Evolutionary conservation across 2,888 invertebrate genomes (phyloP), one percentile per base, ranked within the genome.

Genomic region (Amblyjoppa fuscipennis): DNA sequence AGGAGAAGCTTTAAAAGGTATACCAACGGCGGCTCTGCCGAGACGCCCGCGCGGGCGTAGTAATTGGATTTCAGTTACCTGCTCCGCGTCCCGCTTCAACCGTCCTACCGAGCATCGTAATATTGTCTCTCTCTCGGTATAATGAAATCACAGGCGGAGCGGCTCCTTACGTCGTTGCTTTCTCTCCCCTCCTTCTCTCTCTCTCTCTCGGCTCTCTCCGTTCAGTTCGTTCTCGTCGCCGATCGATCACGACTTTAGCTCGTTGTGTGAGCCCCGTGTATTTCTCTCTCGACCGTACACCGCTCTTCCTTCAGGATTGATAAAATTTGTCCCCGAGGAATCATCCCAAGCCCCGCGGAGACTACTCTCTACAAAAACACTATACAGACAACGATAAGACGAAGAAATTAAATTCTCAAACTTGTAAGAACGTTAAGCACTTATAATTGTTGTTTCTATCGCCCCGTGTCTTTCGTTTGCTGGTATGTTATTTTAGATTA

Each of bases 11-110:
- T 85, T 81, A 85, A 85, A 84, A 75, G 81, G 85, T 75, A 75
- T 78, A 83, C 69, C 71, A 80, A 53, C 78, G 78, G 64, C 78
- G 70, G 56, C 82, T 49, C 45, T 79, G 79, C 53, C 61, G 79
- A 79, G 85, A 82, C 82, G 64, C 82, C 49, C 75, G 78, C 82
- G 73, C 81, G 61, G 49, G 74, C 74, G 84, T 76, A 82, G 85
- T 85, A 85, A 85, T 85, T 85, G 85, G 82, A 85, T 85, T 85
- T 82, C 85, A 85, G 75, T 85, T 76, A 82, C 85, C 34, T 34
- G 41, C 31, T 25, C 64, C 74, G 77, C 68, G 77, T 83, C 73
- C 77, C 73, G 78, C 83, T 83, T 81, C 77, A 45, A 78, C 84
- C 20, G 71, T 64, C 74, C 68, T 64, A 11, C 79, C 68, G 76